phyloP scores from a whole-genome alignment of 2,888 invertebrate genomes.

The Pilophorus perplexus region DNA sequence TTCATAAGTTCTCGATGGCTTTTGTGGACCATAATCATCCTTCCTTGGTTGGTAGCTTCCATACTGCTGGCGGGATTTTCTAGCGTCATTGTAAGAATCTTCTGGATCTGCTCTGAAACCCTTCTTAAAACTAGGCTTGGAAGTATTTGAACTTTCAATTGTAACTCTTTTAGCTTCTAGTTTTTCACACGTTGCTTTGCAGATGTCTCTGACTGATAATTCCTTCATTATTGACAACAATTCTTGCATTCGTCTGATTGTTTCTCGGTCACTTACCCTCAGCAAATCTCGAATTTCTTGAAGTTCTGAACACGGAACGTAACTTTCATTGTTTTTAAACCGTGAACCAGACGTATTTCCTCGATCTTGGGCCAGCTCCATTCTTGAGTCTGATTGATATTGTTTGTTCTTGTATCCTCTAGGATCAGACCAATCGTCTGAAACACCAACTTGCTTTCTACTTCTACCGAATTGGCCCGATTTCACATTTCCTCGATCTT shows the following conservation, averaged over 20 bases:
- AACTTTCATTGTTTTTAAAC: not conserved
- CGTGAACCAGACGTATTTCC: too few species aligned
- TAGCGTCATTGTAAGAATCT: too few species aligned
- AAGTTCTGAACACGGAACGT: not conserved
- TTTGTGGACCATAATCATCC: too few species aligned
- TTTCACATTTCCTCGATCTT: not conserved
- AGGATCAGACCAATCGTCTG: not conserved
- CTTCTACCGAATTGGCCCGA: not conserved
- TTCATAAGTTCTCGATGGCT: too few species aligned
- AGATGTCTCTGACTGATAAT: slow-evolving; percentile 18
- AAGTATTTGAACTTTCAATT: too few species aligned
- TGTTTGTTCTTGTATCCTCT: not conserved
- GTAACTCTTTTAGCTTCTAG: too few species aligned
- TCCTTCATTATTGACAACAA: slow-evolving; percentile 22
- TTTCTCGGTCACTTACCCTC: not conserved
- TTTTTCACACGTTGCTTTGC: slow-evolving; percentile 18
- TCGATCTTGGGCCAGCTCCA: too few species aligned
- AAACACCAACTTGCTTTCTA: not conserved
- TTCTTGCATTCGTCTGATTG: slow-evolving; percentile 4
- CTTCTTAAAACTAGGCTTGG: too few species aligned
- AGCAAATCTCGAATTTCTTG: not conserved
- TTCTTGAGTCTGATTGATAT: too few species aligned
- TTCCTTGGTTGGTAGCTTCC: too few species aligned
- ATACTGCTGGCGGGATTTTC: too few species aligned
- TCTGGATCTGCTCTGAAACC: too few species aligned